phyloP scores from a whole-genome alignment of 1,140 invertebrate genomes.

The Saccostrea cuccullata region DNA sequence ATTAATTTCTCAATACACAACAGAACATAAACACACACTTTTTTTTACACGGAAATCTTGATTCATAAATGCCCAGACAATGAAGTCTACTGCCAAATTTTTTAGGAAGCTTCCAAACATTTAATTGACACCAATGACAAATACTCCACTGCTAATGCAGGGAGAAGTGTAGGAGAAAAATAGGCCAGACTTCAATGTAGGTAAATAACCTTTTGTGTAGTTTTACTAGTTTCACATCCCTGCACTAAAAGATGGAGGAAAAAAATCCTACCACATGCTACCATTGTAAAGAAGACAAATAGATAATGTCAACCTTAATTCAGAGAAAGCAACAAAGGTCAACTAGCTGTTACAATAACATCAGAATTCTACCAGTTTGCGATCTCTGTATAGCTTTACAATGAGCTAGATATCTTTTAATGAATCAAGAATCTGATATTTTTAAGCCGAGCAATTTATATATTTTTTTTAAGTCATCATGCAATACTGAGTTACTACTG shows the following conservation, averaged over 20 bases:
- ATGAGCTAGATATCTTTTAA: too few relatives aligned
- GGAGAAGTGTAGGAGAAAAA: neutral
- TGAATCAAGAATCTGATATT: too few relatives aligned
- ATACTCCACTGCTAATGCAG: neutral
- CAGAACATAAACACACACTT: neutral
- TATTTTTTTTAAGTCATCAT: too few relatives aligned
- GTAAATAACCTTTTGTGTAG: constrained; percentile 1
- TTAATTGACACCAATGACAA: constrained; percentile 20
- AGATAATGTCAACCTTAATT: constrained; percentile 18
- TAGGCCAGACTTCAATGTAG: neutral
- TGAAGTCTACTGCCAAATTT: neutral
- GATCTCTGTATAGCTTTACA: too few relatives aligned
- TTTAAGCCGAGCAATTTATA: too few relatives aligned
- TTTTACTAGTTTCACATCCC: neutral
- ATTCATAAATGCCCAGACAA: constrained; percentile 20
- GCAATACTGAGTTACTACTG: too few relatives aligned
- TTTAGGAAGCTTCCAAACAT: neutral
- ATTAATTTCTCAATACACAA: neutral
- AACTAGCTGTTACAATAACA: neutral
- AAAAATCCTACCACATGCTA: constrained; percentile 3
- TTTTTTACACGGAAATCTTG: neutral
- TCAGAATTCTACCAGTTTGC: neutral
- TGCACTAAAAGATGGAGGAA: neutral
- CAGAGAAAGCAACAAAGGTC: neutral
- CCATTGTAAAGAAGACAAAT: neutral